These are phyloP conservation scores for Phyllostomus hastatus DNA, from an alignment of 2,113 vertebrate species.

Conservation along the genomic window DNA sequence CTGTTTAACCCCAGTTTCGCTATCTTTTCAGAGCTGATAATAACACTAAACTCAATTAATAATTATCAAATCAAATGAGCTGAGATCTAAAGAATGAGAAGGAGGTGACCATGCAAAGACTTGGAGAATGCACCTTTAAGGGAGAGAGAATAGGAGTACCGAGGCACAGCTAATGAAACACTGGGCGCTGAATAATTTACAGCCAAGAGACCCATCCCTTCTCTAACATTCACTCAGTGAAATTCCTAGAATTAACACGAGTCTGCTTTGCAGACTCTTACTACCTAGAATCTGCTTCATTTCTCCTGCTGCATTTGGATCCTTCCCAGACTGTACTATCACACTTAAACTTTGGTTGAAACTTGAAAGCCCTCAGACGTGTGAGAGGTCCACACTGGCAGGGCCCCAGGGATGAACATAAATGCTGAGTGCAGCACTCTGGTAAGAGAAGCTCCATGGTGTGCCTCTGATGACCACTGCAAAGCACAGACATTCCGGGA, in stretches of 20 bases:
- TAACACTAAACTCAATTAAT: neutral
- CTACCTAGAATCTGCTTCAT: slow-evolving; percentile 36
- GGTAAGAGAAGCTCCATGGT: neutral
- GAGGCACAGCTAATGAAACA: neutral
- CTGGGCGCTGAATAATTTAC: neutral
- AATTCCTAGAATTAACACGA: neutral
- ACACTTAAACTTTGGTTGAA: slow-evolving; percentile 28
- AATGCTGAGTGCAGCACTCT: neutral
- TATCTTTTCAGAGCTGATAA: neutral
- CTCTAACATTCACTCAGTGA: neutral
- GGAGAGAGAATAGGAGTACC: neutral
- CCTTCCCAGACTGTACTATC: slow-evolving; percentile 30
- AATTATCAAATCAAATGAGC: slow-evolving; percentile 9
- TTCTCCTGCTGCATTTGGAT: slow-evolving; percentile 25
- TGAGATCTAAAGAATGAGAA: neutral
- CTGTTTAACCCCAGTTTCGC: neutral
- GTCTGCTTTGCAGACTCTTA: neutral
- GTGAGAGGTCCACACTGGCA: neutral
- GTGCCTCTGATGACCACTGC: neutral
- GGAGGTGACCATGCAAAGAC: neutral
- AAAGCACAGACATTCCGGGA: neutral
- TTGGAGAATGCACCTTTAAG: neutral
- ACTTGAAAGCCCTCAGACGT: slow-evolving; percentile 21
- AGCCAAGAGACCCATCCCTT: neutral
- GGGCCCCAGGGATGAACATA: neutral